Percentiles rank a stretch among this genome's conserved stretches.
Conservation (phyloP, 2,888 invertebrate species). For the Colletes collaris region DNA sequence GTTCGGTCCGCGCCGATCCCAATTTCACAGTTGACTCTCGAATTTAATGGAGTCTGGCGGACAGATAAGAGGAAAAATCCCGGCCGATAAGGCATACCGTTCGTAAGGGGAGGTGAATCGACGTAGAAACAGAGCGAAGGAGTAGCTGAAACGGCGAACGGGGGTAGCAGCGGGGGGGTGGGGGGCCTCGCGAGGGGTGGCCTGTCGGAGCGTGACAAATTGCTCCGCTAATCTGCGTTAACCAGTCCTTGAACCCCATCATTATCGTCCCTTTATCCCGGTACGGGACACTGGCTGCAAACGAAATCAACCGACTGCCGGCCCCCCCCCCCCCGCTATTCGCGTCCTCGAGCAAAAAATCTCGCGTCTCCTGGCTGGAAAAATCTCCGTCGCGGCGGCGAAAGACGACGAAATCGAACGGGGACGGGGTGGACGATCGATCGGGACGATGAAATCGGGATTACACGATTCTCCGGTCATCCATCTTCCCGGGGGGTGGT, state of each 20-base stretch:
- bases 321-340: not conserved
- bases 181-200: constrained; percentile 58
- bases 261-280: constrained; percentile 76
- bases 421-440: constrained; percentile 61
- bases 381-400: not conserved
- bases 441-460: constrained; percentile 65
- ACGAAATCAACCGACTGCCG: constrained; percentile 60
- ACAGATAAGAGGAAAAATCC: constrained; percentile 63
- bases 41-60: constrained; percentile 72
- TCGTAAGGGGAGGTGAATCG: constrained; percentile 61
- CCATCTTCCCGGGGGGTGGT: constrained; percentile 79
- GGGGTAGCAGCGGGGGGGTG: constrained; percentile 46
- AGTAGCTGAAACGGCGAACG: constrained; percentile 27
- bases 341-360: constrained; percentile 1
- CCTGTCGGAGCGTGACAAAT: constrained; percentile 82
- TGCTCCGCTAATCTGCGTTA: constrained; percentile 82
- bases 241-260: constrained; percentile 80
- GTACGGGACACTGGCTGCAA: constrained; percentile 69
- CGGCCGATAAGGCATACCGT: constrained; percentile 56
- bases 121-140: constrained; percentile 57
- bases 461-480: constrained; percentile 74
- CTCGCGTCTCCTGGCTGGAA: not conserved
- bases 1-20: constrained; percentile 44
- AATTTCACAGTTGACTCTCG: constrained; percentile 73
- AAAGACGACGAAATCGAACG: not conserved